A percentile compares a stretch with the other conserved stretches of the same genome.
phyloP scores from a whole-genome alignment of 2,888 invertebrate species.

The Leucophenga montana region DNA sequence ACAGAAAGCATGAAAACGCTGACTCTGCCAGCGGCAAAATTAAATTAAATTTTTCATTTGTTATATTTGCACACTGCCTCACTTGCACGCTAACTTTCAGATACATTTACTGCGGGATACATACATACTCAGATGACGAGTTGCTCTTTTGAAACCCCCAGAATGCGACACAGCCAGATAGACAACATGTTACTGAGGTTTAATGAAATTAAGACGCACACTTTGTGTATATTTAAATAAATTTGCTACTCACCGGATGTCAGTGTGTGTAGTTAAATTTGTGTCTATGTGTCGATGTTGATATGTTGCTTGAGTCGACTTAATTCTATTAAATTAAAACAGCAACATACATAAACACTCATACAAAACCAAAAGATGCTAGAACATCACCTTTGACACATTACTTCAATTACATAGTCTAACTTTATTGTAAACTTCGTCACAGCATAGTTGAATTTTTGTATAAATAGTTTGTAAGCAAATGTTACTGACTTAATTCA shows the following conservation, averaged over 20 bases:
- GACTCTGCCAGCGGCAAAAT: slow-evolving; percentile 43
- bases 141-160: neutral
- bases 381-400: slow-evolving; percentile 56
- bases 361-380: slow-evolving; percentile 38
- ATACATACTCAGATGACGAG: neutral
- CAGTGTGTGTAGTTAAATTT: neutral
- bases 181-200: slow-evolving; percentile 58
- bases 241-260: neutral
- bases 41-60: slow-evolving; percentile 59
- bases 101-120: too few species aligned
- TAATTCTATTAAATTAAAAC: slow-evolving; percentile 53
- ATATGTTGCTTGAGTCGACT: slow-evolving; percentile 42
- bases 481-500: slow-evolving; percentile 59
- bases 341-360: slow-evolving; percentile 44
- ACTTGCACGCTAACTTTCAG: too few species aligned
- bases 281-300: slow-evolving; percentile 6
- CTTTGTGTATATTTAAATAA: slow-evolving; percentile 12
- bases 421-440: slow-evolving; percentile 1
- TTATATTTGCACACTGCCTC: slow-evolving; percentile 14
- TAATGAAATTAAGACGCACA: slow-evolving; percentile 56
- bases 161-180: slow-evolving; percentile 26
- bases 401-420: neutral
- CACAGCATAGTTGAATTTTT: slow-evolving; percentile 19
- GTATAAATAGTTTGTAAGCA: slow-evolving; percentile 37
- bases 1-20: neutral